A percentile compares a stretch with the other conserved stretches of the same genome.
These are phyloP conservation scores for Busseola fusca DNA, from an alignment of 2,888 invertebrate genomes.

Conservation along the genomic window DNA sequence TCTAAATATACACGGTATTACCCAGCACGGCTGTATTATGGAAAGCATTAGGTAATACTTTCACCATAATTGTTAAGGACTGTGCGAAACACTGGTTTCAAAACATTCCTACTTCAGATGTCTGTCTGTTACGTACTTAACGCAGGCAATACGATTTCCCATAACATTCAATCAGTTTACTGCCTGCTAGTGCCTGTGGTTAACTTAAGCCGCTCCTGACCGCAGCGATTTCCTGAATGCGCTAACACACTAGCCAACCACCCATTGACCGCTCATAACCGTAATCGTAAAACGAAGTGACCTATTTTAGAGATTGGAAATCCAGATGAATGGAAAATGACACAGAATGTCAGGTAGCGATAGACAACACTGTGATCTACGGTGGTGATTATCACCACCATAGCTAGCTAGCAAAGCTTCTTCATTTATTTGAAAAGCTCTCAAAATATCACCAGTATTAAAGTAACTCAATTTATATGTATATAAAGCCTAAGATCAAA, in stretches of 20 bases:
- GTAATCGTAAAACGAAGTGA: constrained; percentile 3
- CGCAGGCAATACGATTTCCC: constrained; percentile 23
- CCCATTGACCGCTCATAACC: background rate
- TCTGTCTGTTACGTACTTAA: constrained; percentile 24
- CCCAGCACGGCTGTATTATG: background rate
- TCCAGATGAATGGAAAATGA: background rate
- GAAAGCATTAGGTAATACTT: constrained; percentile 7
- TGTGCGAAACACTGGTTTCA: constrained; percentile 9
- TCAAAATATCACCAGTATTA: background rate
- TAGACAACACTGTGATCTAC: background rate
- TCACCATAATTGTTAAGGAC: constrained; percentile 1
- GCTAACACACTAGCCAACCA: background rate
- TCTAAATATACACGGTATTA: no score
- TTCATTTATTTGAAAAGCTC: background rate
- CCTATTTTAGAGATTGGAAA: constrained; percentile 4
- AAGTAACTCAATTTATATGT: background rate
- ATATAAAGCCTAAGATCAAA: background rate
- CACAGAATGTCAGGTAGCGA: background rate
- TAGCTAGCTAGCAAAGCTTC: background rate
- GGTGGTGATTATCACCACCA: no score
- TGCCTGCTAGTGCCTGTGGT: constrained; percentile 38
- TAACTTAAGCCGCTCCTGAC: constrained; percentile 30
- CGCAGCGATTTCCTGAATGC: constrained; percentile 48
- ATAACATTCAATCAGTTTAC: constrained; percentile 47
- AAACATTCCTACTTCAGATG: background rate